These are phyloP conservation scores for Tetheella fluctuosa DNA, from an alignment of 2,888 invertebrate genomes.

Conservation along the genomic window DNA sequence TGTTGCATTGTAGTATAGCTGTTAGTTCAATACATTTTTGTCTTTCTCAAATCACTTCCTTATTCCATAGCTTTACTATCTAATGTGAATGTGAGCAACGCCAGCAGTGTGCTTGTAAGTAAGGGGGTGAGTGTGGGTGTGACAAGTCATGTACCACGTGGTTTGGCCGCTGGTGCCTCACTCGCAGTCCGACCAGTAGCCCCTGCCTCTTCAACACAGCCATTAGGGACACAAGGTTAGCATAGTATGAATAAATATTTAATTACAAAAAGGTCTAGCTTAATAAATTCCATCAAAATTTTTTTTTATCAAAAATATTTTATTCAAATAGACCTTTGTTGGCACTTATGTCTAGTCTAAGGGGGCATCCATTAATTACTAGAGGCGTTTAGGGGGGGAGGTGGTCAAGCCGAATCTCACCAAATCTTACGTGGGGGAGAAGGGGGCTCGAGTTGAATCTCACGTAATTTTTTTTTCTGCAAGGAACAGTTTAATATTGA, in stretches of 20 bases:
- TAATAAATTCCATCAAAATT: too few species aligned
- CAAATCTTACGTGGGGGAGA: too few species aligned
- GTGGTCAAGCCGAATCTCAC: too few species aligned
- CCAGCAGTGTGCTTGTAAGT: conserved; percentile 67
- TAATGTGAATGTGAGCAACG: conserved; percentile 63
- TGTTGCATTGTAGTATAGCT: conserved; percentile 11
- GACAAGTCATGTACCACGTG: conserved; percentile 79
- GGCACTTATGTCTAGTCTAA: too few species aligned
- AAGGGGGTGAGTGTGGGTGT: conserved; percentile 59
- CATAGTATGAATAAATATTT: conserved; percentile 13
- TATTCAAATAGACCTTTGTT: too few species aligned
- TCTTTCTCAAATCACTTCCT: conserved; percentile 3
- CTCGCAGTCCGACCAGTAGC: conserved; percentile 88
- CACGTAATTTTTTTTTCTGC: too few species aligned
- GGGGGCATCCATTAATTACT: too few species aligned
- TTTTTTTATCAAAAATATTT: too few species aligned
- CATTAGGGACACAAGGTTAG: conserved; percentile 50
- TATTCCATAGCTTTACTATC: conserved; percentile 56
- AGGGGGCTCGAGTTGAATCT: too few species aligned
- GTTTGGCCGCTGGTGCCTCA: conserved; percentile 90
- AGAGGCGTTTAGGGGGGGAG: too few species aligned
- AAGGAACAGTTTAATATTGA: too few species aligned
- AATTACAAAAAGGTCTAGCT: background rate
- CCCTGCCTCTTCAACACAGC: conserved; percentile 68
- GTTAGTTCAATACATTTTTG: background rate